These are phyloP conservation scores for Iphiclides podalirius DNA, from an alignment of 2,888 invertebrate species.

Conservation along the genomic window DNA sequence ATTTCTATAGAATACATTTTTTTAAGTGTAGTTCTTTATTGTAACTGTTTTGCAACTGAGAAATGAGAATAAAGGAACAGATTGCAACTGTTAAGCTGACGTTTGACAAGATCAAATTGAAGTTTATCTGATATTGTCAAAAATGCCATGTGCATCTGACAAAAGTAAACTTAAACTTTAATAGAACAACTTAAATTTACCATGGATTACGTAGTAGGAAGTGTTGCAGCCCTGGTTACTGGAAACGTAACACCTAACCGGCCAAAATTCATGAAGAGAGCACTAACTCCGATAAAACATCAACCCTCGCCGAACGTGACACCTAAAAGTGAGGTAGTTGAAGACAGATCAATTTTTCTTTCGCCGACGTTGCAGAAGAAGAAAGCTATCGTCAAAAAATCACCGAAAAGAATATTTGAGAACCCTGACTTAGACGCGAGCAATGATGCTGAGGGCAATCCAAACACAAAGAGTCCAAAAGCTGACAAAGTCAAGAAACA, in stretches of 20 bases:
- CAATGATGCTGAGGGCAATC: constrained; percentile 42
- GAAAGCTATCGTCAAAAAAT: constrained; percentile 69
- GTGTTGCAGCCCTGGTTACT: constrained; percentile 79
- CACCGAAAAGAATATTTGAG: constrained; percentile 70
- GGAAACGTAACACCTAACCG: constrained; percentile 79
- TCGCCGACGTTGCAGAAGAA: constrained; percentile 69
- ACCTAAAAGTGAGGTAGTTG: constrained; percentile 65
- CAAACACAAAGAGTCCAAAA: constrained; percentile 46
- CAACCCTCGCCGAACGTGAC: constrained; percentile 68
- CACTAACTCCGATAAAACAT: constrained; percentile 69
- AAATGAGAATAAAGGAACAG: too few species aligned
- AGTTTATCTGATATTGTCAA: constrained; percentile 5
- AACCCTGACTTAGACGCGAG: constrained; percentile 57
- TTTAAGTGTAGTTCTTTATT: too few species aligned
- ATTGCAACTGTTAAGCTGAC: too few species aligned
- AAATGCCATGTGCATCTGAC: constrained; percentile 18
- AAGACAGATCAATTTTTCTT: constrained; percentile 65
- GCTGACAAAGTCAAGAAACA: constrained; percentile 70
- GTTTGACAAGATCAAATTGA: neutral
- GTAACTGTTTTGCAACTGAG: too few species aligned
- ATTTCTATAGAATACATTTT: too few species aligned
- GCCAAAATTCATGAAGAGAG: constrained; percentile 61
- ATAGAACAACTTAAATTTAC: neutral
- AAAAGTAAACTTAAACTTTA: neutral
- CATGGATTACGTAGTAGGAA: constrained; percentile 79